Percentiles rank a stretch among this genome's conserved stretches.
phyloP scores from a whole-genome alignment of 1,140 invertebrate species.

The Meteorus sp. region DNA sequence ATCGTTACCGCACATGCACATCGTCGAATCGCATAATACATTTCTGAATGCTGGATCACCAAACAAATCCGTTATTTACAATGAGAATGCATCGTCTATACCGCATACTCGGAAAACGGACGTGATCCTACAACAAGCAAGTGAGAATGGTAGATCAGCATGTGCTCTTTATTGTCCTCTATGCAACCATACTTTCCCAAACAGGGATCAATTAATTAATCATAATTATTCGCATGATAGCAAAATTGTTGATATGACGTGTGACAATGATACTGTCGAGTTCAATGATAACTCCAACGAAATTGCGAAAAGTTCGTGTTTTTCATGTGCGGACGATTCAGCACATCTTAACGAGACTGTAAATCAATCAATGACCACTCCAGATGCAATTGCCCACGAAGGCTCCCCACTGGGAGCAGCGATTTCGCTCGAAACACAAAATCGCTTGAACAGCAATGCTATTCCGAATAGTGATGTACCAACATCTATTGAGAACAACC shows the following conservation, averaged over 20 bases:
- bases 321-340: conserved; percentile 27
- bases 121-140: neutral
- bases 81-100: neutral
- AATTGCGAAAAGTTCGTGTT: conserved; percentile 34
- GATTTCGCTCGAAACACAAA: too few relatives aligned
- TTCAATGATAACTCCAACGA: conserved; percentile 44
- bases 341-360: conserved; percentile 31
- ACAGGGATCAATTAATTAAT: conserved; percentile 45
- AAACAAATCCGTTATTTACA: conserved; percentile 1
- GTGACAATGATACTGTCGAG: conserved; percentile 46
- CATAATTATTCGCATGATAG: conserved; percentile 44
- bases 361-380: too few relatives aligned
- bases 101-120: neutral
- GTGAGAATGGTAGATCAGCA: conserved; percentile 34
- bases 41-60: conserved; percentile 33
- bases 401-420: too few relatives aligned
- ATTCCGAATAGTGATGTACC: too few relatives aligned
- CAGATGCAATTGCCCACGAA: conserved; percentile 29
- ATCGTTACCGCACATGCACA: conserved; percentile 46
- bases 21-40: conserved; percentile 47
- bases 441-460: too few relatives aligned
- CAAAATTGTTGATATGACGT: conserved; percentile 44
- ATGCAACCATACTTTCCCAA: conserved; percentile 47
- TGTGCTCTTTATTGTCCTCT: conserved; percentile 49
- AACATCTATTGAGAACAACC: too few relatives aligned